Evolutionary conservation across 2,797 vertebrate species (phyloP).

Genomic region (Channa striata): DNA sequence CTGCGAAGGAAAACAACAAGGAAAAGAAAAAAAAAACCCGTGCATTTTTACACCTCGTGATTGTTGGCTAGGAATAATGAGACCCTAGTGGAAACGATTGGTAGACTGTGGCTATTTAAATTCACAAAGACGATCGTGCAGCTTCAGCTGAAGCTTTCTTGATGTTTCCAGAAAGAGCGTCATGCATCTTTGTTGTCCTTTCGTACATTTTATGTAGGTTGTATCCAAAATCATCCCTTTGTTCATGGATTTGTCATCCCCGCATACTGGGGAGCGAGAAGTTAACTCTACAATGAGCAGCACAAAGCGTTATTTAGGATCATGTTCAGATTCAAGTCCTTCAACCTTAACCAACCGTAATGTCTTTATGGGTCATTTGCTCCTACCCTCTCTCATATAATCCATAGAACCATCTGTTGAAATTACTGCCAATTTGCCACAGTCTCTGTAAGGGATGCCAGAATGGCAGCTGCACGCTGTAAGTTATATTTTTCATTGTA

Average conservation of each 20-base stretch:
- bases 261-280: background rate
- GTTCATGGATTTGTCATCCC: background rate
- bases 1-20: slow-evolving; percentile 12
- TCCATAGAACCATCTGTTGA: no score
- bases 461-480: no score
- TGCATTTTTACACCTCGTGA: background rate
- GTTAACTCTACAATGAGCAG: background rate
- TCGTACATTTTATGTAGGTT: background rate
- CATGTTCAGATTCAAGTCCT: background rate
- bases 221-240: background rate
- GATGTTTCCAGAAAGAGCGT: slow-evolving; percentile 12
- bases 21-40: background rate
- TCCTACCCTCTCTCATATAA: no score
- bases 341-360: no score
- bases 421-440: no score
- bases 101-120: slow-evolving; percentile 5
- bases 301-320: background rate
- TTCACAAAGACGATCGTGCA: slow-evolving; percentile 18
- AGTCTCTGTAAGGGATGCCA: no score
- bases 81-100: slow-evolving; percentile 2
- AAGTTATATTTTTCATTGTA: no score
- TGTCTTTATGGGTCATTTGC: no score
- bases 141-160: background rate
- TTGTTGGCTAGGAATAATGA: slow-evolving; percentile 14
- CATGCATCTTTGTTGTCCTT: slow-evolving; percentile 6